Percentiles rank a stretch among this genome's conserved stretches.
phyloP scores from a whole-genome alignment of 2,797 vertebrate species.

The Eutrigla gurnardus region DNA sequence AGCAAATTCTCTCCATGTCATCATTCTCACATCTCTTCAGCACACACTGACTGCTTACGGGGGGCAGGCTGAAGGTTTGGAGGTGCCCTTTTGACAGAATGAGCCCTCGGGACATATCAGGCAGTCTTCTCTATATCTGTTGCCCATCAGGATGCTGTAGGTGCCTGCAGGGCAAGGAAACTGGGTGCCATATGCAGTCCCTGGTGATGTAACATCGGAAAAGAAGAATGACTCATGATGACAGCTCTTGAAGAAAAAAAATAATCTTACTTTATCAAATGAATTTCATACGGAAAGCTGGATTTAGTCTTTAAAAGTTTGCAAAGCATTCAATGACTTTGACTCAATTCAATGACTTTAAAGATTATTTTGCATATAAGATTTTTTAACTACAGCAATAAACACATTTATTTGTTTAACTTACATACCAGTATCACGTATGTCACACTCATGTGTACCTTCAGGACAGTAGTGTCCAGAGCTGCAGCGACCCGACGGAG shows the following conservation, averaged over 20 bases:
- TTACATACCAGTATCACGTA: background rate
- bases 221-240: slow-evolving; percentile 43
- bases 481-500: slow-evolving; percentile 87
- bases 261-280: slow-evolving; percentile 14
- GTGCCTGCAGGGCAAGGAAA: slow-evolving; percentile 90
- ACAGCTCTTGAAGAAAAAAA: slow-evolving; percentile 18
- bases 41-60: slow-evolving; percentile 79
- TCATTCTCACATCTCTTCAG: slow-evolving; percentile 4
- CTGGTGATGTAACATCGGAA: slow-evolving; percentile 76
- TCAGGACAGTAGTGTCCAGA: slow-evolving; percentile 91
- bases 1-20: slow-evolving; percentile 1
- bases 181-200: slow-evolving; percentile 86
- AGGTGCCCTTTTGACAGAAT: slow-evolving; percentile 87
- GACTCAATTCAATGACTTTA: background rate
- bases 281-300: slow-evolving; percentile 15
- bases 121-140: slow-evolving; percentile 83
- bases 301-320: background rate
- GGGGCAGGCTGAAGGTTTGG: slow-evolving; percentile 89
- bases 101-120: slow-evolving; percentile 86
- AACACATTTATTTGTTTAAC: background rate
- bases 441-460: slow-evolving; percentile 73
- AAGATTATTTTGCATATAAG: background rate
- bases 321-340: background rate
- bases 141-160: slow-evolving; percentile 87
- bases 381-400: background rate